Base-by-base conservation (phyloP, 2,797 vertebrate species). In the Lemur catta region DNA sequence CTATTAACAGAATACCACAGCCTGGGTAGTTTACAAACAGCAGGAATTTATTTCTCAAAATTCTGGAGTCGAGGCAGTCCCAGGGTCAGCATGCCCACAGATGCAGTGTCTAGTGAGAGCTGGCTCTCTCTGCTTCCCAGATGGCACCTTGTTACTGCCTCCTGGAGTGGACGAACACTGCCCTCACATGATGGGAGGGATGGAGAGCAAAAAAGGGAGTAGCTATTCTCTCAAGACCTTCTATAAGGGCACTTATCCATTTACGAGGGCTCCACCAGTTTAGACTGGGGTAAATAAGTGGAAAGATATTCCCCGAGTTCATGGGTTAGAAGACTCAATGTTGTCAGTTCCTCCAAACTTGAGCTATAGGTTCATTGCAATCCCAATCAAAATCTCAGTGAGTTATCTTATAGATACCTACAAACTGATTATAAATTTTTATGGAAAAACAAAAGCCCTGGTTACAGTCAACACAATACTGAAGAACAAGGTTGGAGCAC, bases 361-460 rank as follows among this genome's bases (percentile, higher is more conserved):
- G 2, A 48, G 65, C 18, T 63, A 9, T 69, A 69, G 33, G 22
- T 72, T 92, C 6, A 76, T 0, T 65, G 59, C 17, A 65, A 59
- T 92, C 1, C 22, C 24, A 52, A 1, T 92, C 30, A 96, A 76
- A 87, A 63, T 71, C 48, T 20, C 71, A 67, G 28, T 65, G 76
- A 95, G 30, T 63, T 95, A 33, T 84, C 95, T 78, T 93, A 30
- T 79, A 65, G 26, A 18, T 93, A n/a, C 9, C 22, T 81, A 50
- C 52, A 72, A 67, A 18, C 22, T 81, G 63, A 72, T 80, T 79
- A 5, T 69, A 65, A 41, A 28, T 88, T 78, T 89, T 24, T 48
- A 8, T 55, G 74, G 41, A 84, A 91, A 92, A 43, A 33, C 28
- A 89, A 11, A 88, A 67, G 20, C 43, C 17, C 11, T 71, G 35